phyloP scores from a whole-genome alignment of 2,888 invertebrate species.

The Electrophaes corylata region DNA sequence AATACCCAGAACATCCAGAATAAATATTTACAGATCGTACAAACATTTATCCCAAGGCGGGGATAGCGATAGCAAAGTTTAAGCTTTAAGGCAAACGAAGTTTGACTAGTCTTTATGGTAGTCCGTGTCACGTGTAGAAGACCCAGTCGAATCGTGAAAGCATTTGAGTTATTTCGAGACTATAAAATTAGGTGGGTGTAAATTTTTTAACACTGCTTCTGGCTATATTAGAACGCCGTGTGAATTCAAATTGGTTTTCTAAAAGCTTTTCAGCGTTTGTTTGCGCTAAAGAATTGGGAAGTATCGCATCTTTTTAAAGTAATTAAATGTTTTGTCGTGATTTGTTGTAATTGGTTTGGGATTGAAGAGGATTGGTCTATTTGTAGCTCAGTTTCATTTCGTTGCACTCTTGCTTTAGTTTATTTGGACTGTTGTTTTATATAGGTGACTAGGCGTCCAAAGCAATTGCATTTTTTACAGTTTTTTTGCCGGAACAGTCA shows the following conservation, averaged over 20 bases:
- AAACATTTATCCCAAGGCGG: too few species aligned
- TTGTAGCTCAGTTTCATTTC: conserved; percentile 18
- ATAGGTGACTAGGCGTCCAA: background rate
- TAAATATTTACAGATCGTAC: too few species aligned
- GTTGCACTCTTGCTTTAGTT: conserved; percentile 10
- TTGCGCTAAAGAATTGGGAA: conserved; percentile 41
- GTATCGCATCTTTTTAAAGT: conserved; percentile 27
- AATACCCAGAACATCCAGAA: too few species aligned
- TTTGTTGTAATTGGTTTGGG: conserved; percentile 27
- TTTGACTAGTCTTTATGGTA: too few species aligned
- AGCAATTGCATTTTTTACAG: too few species aligned
- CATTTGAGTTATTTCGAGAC: conserved; percentile 54
- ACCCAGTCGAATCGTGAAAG: conserved; percentile 51
- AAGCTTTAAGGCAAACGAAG: too few species aligned
- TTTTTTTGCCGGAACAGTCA: too few species aligned
- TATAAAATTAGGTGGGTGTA: conserved; percentile 67
- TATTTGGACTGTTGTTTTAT: background rate
- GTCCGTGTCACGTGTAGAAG: conserved; percentile 3
- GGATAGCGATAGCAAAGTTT: too few species aligned
- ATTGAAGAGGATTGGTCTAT: conserved; percentile 22
- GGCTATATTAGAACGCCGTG: conserved; percentile 54
- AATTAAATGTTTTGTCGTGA: conserved; percentile 34
- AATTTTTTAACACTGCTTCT: conserved; percentile 55
- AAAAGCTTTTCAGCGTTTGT: conserved; percentile 49
- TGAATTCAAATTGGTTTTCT: conserved; percentile 58